Evolutionary conservation across 2,888 invertebrate species (phyloP), one percentile per base, ranked within the genome.

Genomic region (Polymixis flavicincta): DNA sequence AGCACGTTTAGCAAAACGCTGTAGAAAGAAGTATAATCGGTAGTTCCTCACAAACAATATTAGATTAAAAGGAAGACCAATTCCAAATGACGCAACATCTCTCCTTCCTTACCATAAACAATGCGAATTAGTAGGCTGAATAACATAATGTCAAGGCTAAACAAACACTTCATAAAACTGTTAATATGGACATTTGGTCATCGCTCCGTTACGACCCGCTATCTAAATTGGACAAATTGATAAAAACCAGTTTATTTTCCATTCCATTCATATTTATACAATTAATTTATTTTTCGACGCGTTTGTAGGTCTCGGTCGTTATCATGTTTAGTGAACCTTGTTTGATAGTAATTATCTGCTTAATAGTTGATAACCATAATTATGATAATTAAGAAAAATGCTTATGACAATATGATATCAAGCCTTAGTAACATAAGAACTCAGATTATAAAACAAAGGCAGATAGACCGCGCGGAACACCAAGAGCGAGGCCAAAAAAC

Each of bases 231-330:
- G 83, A 77, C 84, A 84, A 88, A 89, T 86, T 86, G 89, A 88
- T 88, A 88, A 89, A 83, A 89, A 89, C 79, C 69, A 81, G 85
- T 88, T 89, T 89, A 87, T 90, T 89, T 90, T 89, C 79, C 78
- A 78, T 80, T 88, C 87, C 83, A 88, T 89, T 88, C 87, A 85
- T 82, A 82, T 67, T 64, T 70, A 81, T 80, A 77, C 76, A 85
- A 67, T 77, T 85, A 78, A 80, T 87, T 85, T 73, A 64, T 78
- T 71, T 66, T 82, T 87, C 81, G 87, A 74, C 75, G 73, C 82
- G 87, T 88, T 91, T 88, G 83, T 90, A 71, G 88, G 89, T 89
- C 89, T 89, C 84, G 86, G 82, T 80, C 87, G 84, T 85, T 78
- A 85, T 89, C 89, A 78, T 81, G 79, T 91, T 90, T 87, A 89